Percentiles rank a stretch among this genome's conserved stretches.
These are phyloP conservation scores for Orthosia gothica DNA, from an alignment of 2,888 invertebrate species.

Conservation along the genomic window DNA sequence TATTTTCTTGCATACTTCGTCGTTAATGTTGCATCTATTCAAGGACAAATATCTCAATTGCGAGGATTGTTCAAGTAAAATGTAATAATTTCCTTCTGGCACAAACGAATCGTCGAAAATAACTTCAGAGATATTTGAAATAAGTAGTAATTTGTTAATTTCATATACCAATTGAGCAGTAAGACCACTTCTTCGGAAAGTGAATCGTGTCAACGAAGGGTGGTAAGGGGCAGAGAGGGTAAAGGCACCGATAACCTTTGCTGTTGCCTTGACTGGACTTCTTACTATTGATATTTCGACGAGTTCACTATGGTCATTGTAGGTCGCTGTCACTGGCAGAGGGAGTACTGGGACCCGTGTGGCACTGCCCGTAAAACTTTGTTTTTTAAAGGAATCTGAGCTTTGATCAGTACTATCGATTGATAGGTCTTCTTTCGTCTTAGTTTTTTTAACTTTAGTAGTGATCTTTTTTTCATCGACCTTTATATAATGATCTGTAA, in stretches of 20 bases:
- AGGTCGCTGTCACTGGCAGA: conserved; percentile 61
- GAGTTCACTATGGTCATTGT: conserved; percentile 69
- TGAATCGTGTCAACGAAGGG: conserved; percentile 69
- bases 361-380: neutral
- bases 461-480: neutral
- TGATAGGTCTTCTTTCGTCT: neutral
- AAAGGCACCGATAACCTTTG: conserved; percentile 74
- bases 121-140: conserved; percentile 79
- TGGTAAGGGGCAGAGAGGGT: conserved; percentile 77
- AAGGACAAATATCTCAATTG: conserved; percentile 77
- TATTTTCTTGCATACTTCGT: conserved; percentile 71
- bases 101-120: conserved; percentile 76
- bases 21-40: conserved; percentile 75
- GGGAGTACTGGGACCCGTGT: neutral
- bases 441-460: neutral
- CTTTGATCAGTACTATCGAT: neutral
- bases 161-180: conserved; percentile 68
- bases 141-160: conserved; percentile 74
- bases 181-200: conserved; percentile 69
- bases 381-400: neutral
- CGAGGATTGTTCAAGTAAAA: conserved; percentile 72
- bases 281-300: conserved; percentile 73
- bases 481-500: neutral
- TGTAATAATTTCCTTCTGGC: conserved; percentile 73
- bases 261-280: conserved; percentile 60